Percentiles rank a stretch among this genome's conserved stretches.
Conservation (phyloP, 2,888 invertebrate genomes). For the Neoitamus cyanurus region DNA sequence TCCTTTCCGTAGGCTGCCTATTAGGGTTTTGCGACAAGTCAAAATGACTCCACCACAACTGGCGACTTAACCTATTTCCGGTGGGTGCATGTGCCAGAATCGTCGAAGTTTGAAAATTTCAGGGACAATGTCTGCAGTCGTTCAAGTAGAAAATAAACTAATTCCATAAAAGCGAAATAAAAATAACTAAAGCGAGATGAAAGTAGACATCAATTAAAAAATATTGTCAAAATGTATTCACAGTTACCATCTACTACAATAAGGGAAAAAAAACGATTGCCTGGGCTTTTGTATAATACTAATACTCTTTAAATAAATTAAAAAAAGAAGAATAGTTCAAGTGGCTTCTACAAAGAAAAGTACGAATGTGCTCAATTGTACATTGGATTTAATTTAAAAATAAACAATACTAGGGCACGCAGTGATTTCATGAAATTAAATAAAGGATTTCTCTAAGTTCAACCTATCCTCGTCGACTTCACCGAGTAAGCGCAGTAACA, state of each 20-base stretch:
- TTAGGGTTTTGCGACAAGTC: too few species aligned
- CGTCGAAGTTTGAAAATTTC: background rate
- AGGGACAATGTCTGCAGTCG: background rate
- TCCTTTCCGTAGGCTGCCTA: too few species aligned
- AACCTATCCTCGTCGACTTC: background rate
- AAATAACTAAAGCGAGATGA: background rate
- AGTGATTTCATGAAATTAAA: background rate
- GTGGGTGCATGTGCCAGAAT: background rate
- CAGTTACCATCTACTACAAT: background rate
- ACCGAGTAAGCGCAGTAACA: background rate
- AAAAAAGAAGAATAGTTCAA: conserved; percentile 6
- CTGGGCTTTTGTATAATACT: background rate
- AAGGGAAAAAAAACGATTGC: background rate
- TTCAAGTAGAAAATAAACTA: background rate
- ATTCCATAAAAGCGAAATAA: background rate
- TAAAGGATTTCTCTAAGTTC: background rate
- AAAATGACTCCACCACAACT: too few species aligned
- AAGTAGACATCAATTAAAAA: background rate
- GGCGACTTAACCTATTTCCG: background rate
- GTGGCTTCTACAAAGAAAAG: background rate
- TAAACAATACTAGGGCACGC: conserved; percentile 16
- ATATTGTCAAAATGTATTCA: conserved; percentile 8
- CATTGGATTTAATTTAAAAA: conserved; percentile 17
- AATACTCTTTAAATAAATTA: conserved; percentile 3
- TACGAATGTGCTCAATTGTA: conserved; percentile 2